Evolutionary conservation across 1,140 invertebrate species (phyloP), one percentile per base, ranked within the genome.

Genomic region (Dendroctonus valens): DNA sequence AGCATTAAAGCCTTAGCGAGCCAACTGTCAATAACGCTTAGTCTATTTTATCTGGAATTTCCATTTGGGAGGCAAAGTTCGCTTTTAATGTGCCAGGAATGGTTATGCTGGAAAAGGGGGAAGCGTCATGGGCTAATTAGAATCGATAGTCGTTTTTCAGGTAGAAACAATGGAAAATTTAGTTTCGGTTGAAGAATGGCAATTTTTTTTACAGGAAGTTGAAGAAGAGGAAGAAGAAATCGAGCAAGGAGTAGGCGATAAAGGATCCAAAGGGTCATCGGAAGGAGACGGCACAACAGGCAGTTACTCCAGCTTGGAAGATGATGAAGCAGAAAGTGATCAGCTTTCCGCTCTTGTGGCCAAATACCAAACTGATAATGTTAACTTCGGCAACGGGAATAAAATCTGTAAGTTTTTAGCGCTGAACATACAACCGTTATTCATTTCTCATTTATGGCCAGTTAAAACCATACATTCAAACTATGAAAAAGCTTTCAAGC

Each of bases 221-320:
- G 74, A 72, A 44, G 73, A 75, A 54, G 73, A 75, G 54, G 70
- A 74, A 26, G 73, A 71, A 15, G 73, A 71, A 58, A 71, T 68
- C 44, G 73, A 66, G 50, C 70, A 67, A 40, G 70, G 54, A 6
- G 65, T 53, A 41, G 69, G 69, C 40, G 76, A 73, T 63, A 75
- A 74, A 68, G 67, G 70, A 54, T 76, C 74, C 8, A 78, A 78
- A 63, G 77, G 79, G 40, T 80, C 76, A 4, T 77, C 76, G 12
- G 73, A 75, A 50, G 76, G 74, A 26, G 75, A 79, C 37, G 80
- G 78, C 46, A 80, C 78, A 7, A 82, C 81, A 5, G 81, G 80
- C 11, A 80, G 80, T 44, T 80, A 79, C 65, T 82, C 81, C 41
- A 81, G 80, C 40, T 78, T 81, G 65, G 72, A 81, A 49, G 81